phyloP scores from a whole-genome alignment of 2,797 vertebrate species.

The Pteronotus mesoamericanus region DNA sequence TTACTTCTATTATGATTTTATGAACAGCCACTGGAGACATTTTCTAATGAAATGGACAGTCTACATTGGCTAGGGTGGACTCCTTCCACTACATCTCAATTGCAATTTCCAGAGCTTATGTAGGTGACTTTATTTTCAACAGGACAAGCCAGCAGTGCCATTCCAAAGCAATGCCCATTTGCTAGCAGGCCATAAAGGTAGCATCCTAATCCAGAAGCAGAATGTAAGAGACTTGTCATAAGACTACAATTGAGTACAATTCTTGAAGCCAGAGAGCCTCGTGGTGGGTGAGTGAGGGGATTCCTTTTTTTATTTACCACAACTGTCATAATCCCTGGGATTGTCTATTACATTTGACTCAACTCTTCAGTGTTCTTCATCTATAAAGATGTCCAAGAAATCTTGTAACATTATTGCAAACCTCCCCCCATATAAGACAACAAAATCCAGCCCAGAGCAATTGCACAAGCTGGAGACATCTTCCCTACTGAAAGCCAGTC shows the following conservation, averaged over 20 bases:
- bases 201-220: neutral
- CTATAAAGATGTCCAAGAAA: conserved; percentile 34
- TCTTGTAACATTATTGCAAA: neutral
- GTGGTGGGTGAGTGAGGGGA: neutral
- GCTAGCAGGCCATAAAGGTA: neutral
- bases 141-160: neutral
- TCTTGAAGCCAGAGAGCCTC: conserved; percentile 23
- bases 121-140: neutral
- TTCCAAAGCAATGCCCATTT: neutral
- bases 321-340: neutral
- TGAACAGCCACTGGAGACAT: neutral
- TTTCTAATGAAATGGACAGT: neutral
- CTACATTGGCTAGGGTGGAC: neutral
- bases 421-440: neutral
- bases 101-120: conserved; percentile 18
- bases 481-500: neutral
- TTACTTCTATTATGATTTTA: neutral
- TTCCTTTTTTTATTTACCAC: neutral
- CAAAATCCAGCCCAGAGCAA: neutral
- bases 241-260: neutral
- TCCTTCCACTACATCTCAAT: neutral
- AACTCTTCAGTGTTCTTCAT: conserved; percentile 21
- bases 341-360: neutral
- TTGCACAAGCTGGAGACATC: neutral
- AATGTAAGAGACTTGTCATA: neutral